These are phyloP conservation scores for Aegithalos caudatus DNA, from an alignment of 2,113 vertebrate species.

Conservation along the genomic window DNA sequence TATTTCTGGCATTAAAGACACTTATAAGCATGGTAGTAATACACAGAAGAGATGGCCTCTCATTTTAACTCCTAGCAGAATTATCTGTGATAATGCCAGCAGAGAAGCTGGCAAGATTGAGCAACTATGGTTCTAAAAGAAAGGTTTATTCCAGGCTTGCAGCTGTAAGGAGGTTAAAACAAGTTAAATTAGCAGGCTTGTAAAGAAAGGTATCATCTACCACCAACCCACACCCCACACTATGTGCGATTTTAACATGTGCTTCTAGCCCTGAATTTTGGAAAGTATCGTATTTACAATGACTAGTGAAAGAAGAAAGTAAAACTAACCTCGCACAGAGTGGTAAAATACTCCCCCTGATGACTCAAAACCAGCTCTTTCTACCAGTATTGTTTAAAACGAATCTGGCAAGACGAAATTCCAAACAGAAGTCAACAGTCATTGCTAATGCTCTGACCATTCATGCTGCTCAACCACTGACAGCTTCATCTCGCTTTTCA, in stretches of 20 bases:
- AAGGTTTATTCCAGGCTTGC: background rate
- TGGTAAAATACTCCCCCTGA: conserved; percentile 4
- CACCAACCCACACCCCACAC: background rate
- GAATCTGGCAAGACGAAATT: background rate
- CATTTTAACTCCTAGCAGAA: background rate
- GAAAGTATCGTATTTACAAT: background rate
- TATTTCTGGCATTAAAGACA: background rate
- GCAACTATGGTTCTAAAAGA: background rate
- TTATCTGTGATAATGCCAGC: background rate
- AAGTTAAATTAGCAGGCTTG: background rate
- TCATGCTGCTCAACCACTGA: background rate
- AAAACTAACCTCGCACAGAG: background rate
- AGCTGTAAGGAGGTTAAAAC: background rate
- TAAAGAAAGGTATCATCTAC: background rate
- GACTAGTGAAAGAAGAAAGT: background rate
- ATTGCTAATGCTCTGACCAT: background rate
- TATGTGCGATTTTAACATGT: background rate
- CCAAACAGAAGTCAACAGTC: background rate
- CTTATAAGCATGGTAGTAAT: background rate
- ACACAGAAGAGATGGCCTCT: background rate
- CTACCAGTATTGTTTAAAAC: background rate
- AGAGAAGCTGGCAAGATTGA: background rate
- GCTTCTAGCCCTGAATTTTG: background rate
- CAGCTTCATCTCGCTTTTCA: background rate
- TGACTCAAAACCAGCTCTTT: conserved; percentile 6